Evolutionary conservation across 2,113 vertebrate genomes (phyloP).

Genomic region (Sardina pilchardus): DNA sequence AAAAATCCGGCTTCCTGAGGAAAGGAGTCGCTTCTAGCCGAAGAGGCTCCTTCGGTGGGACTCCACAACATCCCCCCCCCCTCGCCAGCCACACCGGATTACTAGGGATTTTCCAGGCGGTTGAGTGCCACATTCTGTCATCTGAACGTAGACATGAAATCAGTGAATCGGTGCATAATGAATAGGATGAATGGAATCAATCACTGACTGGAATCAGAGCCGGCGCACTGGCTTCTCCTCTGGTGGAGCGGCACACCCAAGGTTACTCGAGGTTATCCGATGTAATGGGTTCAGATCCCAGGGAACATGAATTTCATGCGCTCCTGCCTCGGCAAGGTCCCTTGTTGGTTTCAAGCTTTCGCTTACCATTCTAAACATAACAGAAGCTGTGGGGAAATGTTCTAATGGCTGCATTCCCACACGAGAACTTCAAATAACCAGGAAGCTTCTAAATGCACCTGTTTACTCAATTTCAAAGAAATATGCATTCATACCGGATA

Average conservation of each 20-base stretch:
- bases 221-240: neutral
- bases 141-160: neutral
- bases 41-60: neutral
- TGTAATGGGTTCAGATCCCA: neutral
- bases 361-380: neutral
- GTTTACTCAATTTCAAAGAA: too few relatives aligned
- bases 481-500: too few relatives aligned
- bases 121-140: neutral
- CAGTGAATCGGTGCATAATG: neutral
- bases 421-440: neutral
- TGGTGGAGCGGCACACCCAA: neutral
- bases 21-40: neutral
- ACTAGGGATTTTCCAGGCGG: slow-evolving; percentile 31
- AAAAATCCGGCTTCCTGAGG: neutral
- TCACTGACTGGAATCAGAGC: neutral
- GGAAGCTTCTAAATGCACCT: neutral
- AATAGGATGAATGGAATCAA: neutral
- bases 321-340: neutral
- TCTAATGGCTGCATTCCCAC: neutral
- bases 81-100: neutral
- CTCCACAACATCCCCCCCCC: neutral
- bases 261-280: slow-evolving; percentile 2
- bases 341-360: neutral
- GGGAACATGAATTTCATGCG: neutral
- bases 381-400: neutral